Percentiles rank a stretch among this genome's conserved stretches.
These are phyloP conservation scores for Tragelaphus imberbis DNA, from an alignment of 2,113 vertebrate species.

Conservation along the genomic window DNA sequence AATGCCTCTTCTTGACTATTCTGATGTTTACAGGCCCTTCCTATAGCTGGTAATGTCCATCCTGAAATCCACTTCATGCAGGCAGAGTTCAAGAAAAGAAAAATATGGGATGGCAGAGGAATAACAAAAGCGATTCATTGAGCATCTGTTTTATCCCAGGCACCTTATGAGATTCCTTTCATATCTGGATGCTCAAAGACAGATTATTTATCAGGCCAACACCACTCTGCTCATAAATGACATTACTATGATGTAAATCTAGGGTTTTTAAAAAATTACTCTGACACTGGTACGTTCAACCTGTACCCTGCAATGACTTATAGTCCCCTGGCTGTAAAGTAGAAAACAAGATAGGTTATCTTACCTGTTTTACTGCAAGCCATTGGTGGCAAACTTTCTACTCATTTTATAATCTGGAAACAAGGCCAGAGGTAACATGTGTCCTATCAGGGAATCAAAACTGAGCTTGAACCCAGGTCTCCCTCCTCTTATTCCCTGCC, in stretches of 20 bases:
- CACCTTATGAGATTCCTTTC: background rate
- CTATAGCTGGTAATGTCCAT: background rate
- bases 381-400: background rate
- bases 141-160: background rate
- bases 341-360: background rate
- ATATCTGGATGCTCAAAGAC: background rate
- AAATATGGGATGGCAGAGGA: background rate
- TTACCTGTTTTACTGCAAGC: background rate
- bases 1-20: background rate
- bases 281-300: background rate
- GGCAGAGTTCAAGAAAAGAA: conserved; percentile 18
- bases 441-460: background rate
- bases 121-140: background rate
- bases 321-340: background rate
- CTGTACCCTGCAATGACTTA: background rate
- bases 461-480: background rate
- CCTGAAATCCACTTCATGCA: background rate
- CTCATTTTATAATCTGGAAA: conserved; percentile 17
- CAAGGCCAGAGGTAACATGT: background rate
- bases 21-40: background rate
- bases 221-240: background rate
- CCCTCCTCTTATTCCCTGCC: background rate
- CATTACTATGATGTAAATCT: background rate
- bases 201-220: background rate
- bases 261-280: background rate